These are phyloP conservation scores for Lordiphosa andalusiaca DNA, from an alignment of 2,888 invertebrate species.

Conservation along the genomic window DNA sequence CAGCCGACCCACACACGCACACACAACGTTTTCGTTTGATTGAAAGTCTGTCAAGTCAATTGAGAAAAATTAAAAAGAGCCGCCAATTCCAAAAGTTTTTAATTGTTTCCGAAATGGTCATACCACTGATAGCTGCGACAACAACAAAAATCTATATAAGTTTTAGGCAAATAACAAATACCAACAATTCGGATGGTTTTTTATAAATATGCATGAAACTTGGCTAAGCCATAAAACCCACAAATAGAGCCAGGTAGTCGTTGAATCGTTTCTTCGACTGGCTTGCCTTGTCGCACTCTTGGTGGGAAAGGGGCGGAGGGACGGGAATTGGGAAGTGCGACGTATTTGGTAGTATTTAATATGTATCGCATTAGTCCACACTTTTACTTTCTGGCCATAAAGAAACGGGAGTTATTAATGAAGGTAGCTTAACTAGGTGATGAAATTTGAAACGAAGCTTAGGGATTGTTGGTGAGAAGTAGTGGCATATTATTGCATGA, in stretches of 20 bases:
- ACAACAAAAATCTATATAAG: constrained; percentile 41
- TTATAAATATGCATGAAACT: constrained; percentile 63
- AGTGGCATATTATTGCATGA: no score
- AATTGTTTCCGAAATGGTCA: constrained; percentile 37
- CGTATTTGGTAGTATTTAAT: constrained; percentile 21
- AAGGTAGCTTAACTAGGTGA: constrained; percentile 1
- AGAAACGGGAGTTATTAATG: background rate
- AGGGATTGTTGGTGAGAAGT: no score
- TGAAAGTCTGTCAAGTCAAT: constrained; percentile 41
- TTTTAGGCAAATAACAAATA: constrained; percentile 38
- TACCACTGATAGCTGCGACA: constrained; percentile 25
- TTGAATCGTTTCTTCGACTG: constrained; percentile 25
- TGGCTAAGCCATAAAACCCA: constrained; percentile 46
- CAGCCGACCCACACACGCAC: constrained; percentile 32
- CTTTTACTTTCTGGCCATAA: constrained; percentile 53
- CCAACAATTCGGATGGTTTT: constrained; percentile 24
- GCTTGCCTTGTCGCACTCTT: constrained; percentile 59
- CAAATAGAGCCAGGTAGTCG: constrained; percentile 13
- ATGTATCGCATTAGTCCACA: constrained; percentile 36
- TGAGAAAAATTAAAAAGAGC: constrained; percentile 25
- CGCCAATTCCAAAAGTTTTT: constrained; percentile 29
- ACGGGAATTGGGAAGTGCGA: constrained; percentile 46
- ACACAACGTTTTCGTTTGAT: constrained; percentile 26
- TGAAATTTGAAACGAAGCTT: no score
- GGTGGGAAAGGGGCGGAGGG: constrained; percentile 9